Evolutionary conservation across 1,140 invertebrate species (phyloP), one percentile per base, ranked within the genome.

Genomic region (Cydia splendana): DNA sequence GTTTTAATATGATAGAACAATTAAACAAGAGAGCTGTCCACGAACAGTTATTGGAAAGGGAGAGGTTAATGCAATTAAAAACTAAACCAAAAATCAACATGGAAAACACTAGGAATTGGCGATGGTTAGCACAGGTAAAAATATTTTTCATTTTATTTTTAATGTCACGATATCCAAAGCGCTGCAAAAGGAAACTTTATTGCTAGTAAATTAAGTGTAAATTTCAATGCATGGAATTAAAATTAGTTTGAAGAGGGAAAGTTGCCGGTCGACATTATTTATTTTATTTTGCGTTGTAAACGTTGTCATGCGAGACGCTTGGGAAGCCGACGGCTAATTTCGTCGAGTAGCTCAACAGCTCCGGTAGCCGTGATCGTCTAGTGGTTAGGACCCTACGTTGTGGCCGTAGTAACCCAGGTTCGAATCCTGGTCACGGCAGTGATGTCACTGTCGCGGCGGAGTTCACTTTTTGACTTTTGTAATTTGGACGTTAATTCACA

Each of bases 91-190:
- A 85, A 75, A 82, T 75, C 24, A 86, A 75, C 15, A 87, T 87
- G 84, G 77, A 84, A n/a, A 77, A 81, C 2, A 85, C 80, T 24
- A 88, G 87, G 67, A 90, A 91, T 77, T 87, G 88, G 65, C 82
- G 81, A 48, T 82, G 83, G 77, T 75, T 85, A n/a, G 65, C 75
- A 62, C 85, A 88, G 89, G 89, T 91, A 71, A 38, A 71, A 62
- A 62, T 24, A 24, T 62, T 24, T 20, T 62, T 24, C 2, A 24
- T 24, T 62, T 62, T 62, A 62, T 24, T 62, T 53, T 62, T 62
- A 24, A 62, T 62, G 6, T 18, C 15, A 6, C 6, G 57, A 18
- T 20, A 18, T 57, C 18, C 9, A 7, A 62, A 2, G 57, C 57
- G 7, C n/a, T 4, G 57, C 9, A 62, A 62, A 62, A 24, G 18